These are phyloP conservation scores for Rhopalosiphum padi DNA, from an alignment of 1,140 invertebrate species.

Conservation along the genomic window DNA sequence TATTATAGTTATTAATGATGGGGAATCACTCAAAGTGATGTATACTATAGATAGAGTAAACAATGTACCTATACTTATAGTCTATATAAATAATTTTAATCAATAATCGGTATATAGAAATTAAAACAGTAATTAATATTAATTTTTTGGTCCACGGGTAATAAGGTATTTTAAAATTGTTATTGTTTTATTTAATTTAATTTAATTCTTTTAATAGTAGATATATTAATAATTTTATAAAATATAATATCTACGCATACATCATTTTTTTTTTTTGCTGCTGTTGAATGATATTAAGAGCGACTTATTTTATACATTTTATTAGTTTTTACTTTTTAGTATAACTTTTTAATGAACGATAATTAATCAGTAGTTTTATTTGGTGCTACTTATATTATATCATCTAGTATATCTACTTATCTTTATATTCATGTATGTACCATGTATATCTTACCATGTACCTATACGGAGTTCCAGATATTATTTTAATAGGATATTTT, in stretches of 20 bases:
- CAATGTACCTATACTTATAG: neutral
- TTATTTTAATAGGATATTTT: neutral
- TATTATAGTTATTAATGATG: neutral
- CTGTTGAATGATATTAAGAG: neutral
- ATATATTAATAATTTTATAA: too few species aligned
- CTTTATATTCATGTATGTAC: too few species aligned
- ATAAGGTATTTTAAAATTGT: neutral
- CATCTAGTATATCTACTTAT: too few species aligned
- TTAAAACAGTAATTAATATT: too few species aligned
- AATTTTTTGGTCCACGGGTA: neutral
- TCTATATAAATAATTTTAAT: neutral
- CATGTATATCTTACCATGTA: too few species aligned
- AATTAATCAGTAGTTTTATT: neutral
- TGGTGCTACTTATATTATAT: too few species aligned
- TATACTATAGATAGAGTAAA: neutral
- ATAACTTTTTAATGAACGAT: conserved; percentile 44
- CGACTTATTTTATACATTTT: conserved; percentile 32
- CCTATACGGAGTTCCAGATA: neutral
- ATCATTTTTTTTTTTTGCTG: neutral
- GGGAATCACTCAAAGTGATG: neutral
- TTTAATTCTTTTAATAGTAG: neutral
- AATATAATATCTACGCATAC: neutral
- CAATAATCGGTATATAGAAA: neutral
- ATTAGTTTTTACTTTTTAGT: conserved; percentile 43
- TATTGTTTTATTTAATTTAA: neutral